Conservation (phyloP, 2,113 vertebrate species). For the Triplophysa dalaica region DNA sequence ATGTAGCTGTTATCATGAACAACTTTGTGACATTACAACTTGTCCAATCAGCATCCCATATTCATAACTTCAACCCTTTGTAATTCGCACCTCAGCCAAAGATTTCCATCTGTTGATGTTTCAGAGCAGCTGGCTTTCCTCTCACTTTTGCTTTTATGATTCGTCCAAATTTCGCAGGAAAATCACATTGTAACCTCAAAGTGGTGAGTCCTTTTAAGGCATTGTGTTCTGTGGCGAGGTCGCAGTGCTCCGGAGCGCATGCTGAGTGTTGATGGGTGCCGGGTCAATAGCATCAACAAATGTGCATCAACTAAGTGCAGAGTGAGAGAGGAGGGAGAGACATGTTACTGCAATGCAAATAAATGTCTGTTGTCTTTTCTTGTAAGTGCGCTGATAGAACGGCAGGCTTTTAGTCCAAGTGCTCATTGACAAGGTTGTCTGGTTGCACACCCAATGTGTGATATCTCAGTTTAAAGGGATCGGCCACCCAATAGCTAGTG, state of each 20-base stretch:
- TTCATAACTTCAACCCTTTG: not conserved
- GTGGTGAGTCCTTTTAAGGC: not conserved
- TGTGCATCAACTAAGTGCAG: not conserved
- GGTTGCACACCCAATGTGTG: not conserved
- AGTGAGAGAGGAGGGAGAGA: not conserved
- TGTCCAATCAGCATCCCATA: not conserved
- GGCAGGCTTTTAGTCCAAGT: not conserved
- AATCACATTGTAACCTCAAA: not conserved
- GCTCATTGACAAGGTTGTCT: not conserved
- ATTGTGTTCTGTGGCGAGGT: not conserved
- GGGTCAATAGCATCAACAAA: not conserved
- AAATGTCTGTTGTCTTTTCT: not conserved
- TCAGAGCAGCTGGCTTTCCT: not conserved
- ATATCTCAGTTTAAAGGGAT: not conserved
- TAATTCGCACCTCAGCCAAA: not conserved
- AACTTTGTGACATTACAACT: not conserved
- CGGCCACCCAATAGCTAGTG: not conserved
- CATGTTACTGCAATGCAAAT: conserved; percentile 8
- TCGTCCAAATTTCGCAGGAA: not conserved
- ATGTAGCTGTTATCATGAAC: too few species aligned
- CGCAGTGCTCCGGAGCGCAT: not conserved
- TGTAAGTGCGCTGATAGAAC: not conserved
- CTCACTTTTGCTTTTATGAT: conserved; percentile 1
- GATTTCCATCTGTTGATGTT: not conserved
- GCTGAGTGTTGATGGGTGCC: not conserved